Percentiles rank a stretch among this genome's conserved stretches.
Evolutionary conservation across 1,140 invertebrate species (phyloP).

Genomic region (Melitaea cinxia): DNA sequence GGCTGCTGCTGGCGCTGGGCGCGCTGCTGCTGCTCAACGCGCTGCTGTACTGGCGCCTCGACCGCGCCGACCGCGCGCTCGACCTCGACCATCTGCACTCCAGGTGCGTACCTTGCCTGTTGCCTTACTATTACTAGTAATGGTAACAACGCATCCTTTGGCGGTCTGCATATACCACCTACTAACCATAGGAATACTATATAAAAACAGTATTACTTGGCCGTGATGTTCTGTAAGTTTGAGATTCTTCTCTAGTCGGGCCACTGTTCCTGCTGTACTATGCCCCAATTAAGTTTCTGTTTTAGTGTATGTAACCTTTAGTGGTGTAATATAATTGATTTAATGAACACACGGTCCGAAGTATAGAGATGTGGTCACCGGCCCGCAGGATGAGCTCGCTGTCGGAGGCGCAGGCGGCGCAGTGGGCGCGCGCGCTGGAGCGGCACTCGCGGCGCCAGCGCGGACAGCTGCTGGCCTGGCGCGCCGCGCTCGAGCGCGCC

Average conservation of each 20-base stretch:
- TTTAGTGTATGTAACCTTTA: too few relatives aligned
- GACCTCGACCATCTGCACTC: conserved; percentile 81
- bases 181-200: too few relatives aligned
- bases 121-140: not conserved
- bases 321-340: too few relatives aligned
- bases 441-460: conserved; percentile 89
- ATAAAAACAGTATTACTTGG: too few relatives aligned
- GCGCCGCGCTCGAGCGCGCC: conserved; percentile 86
- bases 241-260: too few relatives aligned
- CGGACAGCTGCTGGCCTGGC: conserved; percentile 89
- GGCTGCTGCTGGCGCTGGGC: conserved; percentile 82
- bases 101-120: conserved; percentile 61
- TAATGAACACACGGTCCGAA: too few relatives aligned
- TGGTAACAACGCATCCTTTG: too few relatives aligned
- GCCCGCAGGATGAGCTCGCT: conserved; percentile 41
- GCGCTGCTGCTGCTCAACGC: conserved; percentile 89
- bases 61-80: conserved; percentile 84
- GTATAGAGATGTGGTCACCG: not conserved
- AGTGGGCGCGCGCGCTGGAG: conserved; percentile 89
- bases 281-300: too few relatives aligned
- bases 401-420: conserved; percentile 86
- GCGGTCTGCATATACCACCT: too few relatives aligned
- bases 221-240: too few relatives aligned
- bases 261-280: too few relatives aligned
- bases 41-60: conserved; percentile 90